Conservation (phyloP, 23 tunicate species). For the Aplidium turbinatum region DNA sequence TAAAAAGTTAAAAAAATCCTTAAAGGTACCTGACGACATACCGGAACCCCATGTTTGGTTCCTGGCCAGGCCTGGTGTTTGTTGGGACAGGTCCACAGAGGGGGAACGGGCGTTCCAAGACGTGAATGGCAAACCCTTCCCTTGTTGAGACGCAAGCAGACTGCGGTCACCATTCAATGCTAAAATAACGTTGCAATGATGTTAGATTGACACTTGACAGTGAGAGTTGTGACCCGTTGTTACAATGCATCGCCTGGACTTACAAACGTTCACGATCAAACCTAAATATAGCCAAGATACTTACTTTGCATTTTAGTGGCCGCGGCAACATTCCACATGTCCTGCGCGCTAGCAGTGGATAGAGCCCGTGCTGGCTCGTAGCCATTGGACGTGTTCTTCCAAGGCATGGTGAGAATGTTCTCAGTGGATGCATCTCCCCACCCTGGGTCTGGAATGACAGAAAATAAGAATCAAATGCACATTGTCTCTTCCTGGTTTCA, state of each 20-base stretch:
- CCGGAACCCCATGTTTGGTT: too few relatives aligned
- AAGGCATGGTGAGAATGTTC: constrained; percentile 63
- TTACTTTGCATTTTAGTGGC: constrained; percentile 56
- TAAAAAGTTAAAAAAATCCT: too few relatives aligned
- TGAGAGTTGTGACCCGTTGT: too few relatives aligned
- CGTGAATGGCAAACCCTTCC: constrained; percentile 10
- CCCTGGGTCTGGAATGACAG: constrained; percentile 26
- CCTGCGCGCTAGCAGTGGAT: constrained; percentile 20
- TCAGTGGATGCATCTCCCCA: constrained; percentile 57
- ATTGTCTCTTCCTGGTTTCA: too few relatives aligned
- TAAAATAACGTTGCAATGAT: too few relatives aligned
- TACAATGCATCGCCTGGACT: too few relatives aligned
- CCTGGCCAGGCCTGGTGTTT: constrained; percentile 16
- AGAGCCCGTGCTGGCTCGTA: constrained; percentile 57
- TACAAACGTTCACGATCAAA: too few relatives aligned
- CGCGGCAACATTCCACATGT: constrained; percentile 43
- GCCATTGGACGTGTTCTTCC: constrained; percentile 67
- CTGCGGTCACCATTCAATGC: constrained; percentile 17
- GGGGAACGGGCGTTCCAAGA: constrained; percentile 41
- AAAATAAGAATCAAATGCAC: not conserved
- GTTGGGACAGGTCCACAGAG: constrained; percentile 16
- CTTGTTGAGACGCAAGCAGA: not conserved
- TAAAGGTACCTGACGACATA: too few relatives aligned
- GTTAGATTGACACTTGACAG: too few relatives aligned
- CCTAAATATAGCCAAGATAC: too few relatives aligned